Base-by-base conservation (phyloP, 2,888 invertebrate genomes). In the Micoletzkya japonica region DNA sequence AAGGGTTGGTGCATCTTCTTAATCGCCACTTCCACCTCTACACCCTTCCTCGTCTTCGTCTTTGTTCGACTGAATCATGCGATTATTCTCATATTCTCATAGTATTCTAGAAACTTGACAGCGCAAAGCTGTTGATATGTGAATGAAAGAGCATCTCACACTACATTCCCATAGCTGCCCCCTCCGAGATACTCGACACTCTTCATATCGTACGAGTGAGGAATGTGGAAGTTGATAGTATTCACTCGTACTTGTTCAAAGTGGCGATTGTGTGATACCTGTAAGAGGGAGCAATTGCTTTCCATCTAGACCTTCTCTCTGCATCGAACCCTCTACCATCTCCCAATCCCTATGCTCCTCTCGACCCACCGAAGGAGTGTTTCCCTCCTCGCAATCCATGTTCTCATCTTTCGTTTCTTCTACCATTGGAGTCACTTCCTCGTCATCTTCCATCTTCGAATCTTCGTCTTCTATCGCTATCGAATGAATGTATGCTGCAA, bases 101-200 rank as follows among this genome's bases (percentile, higher is more conserved):
- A 17, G 20, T 14, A 17, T 44, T 14, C 14, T n/a, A 54, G 26
- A 54, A 24, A 44, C 44, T 14, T 44, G 10, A 44, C 10, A 44
- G 44, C 20, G 44, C 44, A 10, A 10, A 14, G 10, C 44, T 44
- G 10, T 44, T 20, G 20, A 14, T 44, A 44, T 44, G 10, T 10
- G 44, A 34, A 34, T 52, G 39, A 20, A 14, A 14, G 30, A 28
- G 3, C 26, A 39, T 74, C 81, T 74, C 59, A 83, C 83, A 82
- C 77, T 17, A 82, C 82, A 73, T 81, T 81, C 17, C 83, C 83
- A 70, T 82, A 83, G n/a, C 77, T 74, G 24, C 83, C 82, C 10
- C 81, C 80, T 54, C 82, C 82, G 20, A 83, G 56, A 54, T 83
- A 82, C 30, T 79, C 44, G 1, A 57, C 17, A 0, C 26, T 30